phyloP scores from a whole-genome alignment of 2,888 invertebrate genomes.

The Euphydryas editha region DNA sequence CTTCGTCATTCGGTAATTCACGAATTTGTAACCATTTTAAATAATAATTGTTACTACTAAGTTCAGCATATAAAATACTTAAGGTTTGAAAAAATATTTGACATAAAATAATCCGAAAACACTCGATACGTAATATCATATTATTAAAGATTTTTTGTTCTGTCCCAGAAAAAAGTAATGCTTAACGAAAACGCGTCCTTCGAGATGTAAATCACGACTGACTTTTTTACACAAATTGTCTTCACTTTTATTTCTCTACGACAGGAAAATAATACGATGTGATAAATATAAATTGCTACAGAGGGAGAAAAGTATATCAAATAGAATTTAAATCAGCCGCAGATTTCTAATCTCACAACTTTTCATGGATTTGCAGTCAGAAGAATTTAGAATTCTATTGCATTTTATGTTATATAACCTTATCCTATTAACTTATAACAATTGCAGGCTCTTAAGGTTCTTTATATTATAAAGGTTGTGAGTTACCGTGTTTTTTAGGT shows the following conservation, averaged over 20 bases:
- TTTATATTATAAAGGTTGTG: too few relatives aligned
- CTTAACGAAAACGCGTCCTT: conserved; percentile 11
- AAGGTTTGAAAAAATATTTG: not conserved
- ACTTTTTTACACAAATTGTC: conserved; percentile 21
- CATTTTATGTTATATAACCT: too few relatives aligned
- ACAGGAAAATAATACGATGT: conserved; percentile 13
- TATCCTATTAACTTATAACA: too few relatives aligned
- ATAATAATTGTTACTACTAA: not conserved
- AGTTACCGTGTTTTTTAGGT: too few relatives aligned
- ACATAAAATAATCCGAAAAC: not conserved
- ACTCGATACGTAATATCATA: conserved; percentile 12
- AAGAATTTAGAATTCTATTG: too few relatives aligned
- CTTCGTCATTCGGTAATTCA: conserved; percentile 47
- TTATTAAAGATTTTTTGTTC: not conserved
- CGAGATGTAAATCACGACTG: conserved; percentile 27
- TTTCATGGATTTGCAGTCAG: too few relatives aligned
- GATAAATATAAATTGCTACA: not conserved
- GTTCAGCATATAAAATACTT: conserved; percentile 4
- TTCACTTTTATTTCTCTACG: conserved; percentile 28
- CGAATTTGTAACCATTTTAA: not conserved
- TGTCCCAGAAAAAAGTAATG: not conserved
- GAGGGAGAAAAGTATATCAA: not conserved
- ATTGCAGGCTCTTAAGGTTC: too few relatives aligned
- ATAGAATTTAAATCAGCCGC: too few relatives aligned
- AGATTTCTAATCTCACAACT: too few relatives aligned